phyloP scores from a whole-genome alignment of 1,140 invertebrate species.

The Drosophila arawakana region DNA sequence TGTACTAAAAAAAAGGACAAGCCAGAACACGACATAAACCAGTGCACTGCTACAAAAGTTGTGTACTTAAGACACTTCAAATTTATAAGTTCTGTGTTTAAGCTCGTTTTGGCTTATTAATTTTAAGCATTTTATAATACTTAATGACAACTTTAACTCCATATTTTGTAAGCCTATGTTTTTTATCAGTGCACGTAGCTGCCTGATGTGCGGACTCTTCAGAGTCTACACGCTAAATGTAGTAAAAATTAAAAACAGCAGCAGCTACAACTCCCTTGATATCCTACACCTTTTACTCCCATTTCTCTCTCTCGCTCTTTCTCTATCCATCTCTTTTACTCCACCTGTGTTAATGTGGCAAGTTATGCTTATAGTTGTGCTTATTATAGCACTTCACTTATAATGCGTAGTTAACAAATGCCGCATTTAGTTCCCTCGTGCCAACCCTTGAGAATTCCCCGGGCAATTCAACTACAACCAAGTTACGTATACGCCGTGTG shows the following conservation, averaged over 20 bases:
- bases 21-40: slow-evolving; percentile 25
- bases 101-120: no score
- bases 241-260: slow-evolving; percentile 24
- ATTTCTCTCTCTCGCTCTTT: background rate
- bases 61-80: no score
- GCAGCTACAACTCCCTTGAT: background rate
- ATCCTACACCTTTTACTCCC: background rate
- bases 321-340: background rate
- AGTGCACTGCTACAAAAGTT: no score
- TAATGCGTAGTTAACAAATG: slow-evolving; percentile 52
- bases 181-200: no score
- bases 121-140: no score
- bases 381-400: slow-evolving; percentile 56
- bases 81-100: no score
- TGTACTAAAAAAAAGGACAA: slow-evolving; percentile 57
- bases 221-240: slow-evolving; percentile 16
- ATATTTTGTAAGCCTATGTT: no score
- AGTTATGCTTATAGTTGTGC: slow-evolving; percentile 30
- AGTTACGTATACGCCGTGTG: slow-evolving; percentile 36
- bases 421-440: slow-evolving; percentile 43
- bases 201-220: no score
- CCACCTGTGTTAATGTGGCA: slow-evolving; percentile 41
- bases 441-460: slow-evolving; percentile 28
- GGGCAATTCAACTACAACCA: slow-evolving; percentile 41
- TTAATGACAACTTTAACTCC: no score